phyloP scores from a whole-genome alignment of 2,113 vertebrate genomes.

The Typhlomys cinereus region DNA sequence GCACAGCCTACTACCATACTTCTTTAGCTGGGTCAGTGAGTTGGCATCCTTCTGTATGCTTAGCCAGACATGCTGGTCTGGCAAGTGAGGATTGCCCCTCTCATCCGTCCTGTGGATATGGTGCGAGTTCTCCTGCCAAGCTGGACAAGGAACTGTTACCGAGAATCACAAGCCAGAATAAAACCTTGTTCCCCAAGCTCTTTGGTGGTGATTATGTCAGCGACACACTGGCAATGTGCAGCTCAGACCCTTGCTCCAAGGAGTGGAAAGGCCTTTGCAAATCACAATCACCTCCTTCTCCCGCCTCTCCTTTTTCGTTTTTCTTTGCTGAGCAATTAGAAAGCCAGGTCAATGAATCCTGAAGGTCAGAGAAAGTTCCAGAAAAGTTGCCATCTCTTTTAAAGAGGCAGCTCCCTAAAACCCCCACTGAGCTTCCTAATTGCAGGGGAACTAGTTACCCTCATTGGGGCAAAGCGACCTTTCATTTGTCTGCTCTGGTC shows the following conservation, averaged over 20 bases:
- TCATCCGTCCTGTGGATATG: too few relatives aligned
- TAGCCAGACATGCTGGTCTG: too few relatives aligned
- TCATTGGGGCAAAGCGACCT: not conserved
- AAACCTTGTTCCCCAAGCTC: too few relatives aligned
- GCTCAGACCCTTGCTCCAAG: not conserved
- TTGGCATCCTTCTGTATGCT: too few relatives aligned
- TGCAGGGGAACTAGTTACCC: not conserved
- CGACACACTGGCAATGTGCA: too few relatives aligned
- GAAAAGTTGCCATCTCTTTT: slow-evolving; percentile 36
- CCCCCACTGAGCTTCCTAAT: not conserved
- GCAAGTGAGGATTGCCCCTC: too few relatives aligned
- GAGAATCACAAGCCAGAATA: too few relatives aligned
- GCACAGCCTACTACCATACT: too few relatives aligned
- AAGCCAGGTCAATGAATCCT: slow-evolving; percentile 47
- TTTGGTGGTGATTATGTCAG: too few relatives aligned
- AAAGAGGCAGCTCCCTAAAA: slow-evolving; percentile 30
- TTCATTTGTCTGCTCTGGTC: not conserved
- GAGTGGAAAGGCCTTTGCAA: slow-evolving; percentile 12
- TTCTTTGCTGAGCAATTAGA: slow-evolving; percentile 42
- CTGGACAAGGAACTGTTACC: too few relatives aligned
- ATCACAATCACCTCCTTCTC: not conserved
- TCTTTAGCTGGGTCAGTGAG: too few relatives aligned
- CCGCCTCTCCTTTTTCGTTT: slow-evolving; percentile 2
- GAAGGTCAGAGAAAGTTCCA: slow-evolving; percentile 52
- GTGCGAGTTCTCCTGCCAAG: too few relatives aligned